A percentile compares a stretch with the other conserved stretches of the same genome.
These are phyloP conservation scores for Antheraea pernyi DNA, from an alignment of 1,140 invertebrate species.

Conservation along the genomic window DNA sequence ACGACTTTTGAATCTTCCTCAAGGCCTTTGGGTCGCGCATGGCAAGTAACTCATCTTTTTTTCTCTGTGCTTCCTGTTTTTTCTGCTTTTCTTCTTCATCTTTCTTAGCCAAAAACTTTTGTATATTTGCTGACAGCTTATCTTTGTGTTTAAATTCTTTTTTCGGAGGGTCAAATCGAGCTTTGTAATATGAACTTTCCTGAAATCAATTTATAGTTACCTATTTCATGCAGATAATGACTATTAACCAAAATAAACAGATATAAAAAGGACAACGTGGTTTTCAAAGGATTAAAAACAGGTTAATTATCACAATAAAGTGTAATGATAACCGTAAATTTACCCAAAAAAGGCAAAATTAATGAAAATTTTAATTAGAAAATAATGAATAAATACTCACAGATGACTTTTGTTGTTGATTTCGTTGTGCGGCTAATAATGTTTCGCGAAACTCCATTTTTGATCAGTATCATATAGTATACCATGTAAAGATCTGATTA, in stretches of 20 bases:
- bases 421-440: conserved; percentile 68
- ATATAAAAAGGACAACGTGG: no score
- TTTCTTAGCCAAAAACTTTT: conserved; percentile 89
- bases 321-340: neutral
- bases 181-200: conserved; percentile 82
- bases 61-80: conserved; percentile 81
- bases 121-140: conserved; percentile 86
- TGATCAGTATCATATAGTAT: conserved; percentile 6
- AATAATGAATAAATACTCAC: conserved; percentile 51
- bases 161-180: conserved; percentile 90
- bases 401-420: conserved; percentile 77
- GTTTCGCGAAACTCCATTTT: conserved; percentile 75
- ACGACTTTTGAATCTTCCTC: conserved; percentile 82
- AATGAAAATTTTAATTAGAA: conserved; percentile 5
- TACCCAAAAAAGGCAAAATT: neutral
- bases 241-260: neutral
- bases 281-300: neutral
- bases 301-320: neutral
- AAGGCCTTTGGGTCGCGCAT: conserved; percentile 87
- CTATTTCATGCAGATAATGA: neutral
- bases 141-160: conserved; percentile 85
- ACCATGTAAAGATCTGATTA: conserved; percentile 26
- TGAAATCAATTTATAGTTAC: conserved; percentile 32
- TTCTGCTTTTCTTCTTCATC: conserved; percentile 88
- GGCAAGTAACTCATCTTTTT: conserved; percentile 83